phyloP scores from a whole-genome alignment of 2,888 invertebrate species.

The Tinea pellionella region DNA sequence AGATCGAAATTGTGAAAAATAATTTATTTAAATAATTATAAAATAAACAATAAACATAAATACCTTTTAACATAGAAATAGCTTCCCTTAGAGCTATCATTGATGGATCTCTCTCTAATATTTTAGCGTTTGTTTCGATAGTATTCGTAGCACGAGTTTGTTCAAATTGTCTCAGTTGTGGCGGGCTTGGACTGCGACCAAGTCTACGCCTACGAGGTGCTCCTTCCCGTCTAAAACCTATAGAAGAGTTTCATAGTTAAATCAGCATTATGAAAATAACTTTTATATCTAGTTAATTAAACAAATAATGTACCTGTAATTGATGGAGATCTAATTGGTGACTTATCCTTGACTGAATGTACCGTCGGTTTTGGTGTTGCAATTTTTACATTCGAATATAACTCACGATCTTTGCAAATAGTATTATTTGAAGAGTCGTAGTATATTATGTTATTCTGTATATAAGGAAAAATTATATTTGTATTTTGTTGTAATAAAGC shows the following conservation, averaged over 20 bases:
- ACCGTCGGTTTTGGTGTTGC: background rate
- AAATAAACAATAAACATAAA: background rate
- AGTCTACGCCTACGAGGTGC: conserved; percentile 32
- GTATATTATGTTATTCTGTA: no score
- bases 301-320: background rate
- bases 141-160: conserved; percentile 50
- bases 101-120: conserved; percentile 28
- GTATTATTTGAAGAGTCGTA: no score
- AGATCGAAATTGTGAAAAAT: no score
- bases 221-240: conserved; percentile 15
- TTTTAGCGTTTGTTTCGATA: conserved; percentile 17
- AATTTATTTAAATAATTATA: no score
- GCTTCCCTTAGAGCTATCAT: conserved; percentile 36
- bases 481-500: no score
- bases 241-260: conserved; percentile 18
- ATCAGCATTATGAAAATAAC: background rate
- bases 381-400: no score
- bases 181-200: conserved; percentile 57
- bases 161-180: conserved; percentile 27
- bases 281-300: background rate
- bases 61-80: conserved; percentile 45
- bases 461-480: no score
- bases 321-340: background rate
- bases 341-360: background rate
- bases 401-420: no score